These are phyloP conservation scores for Tapirus terrestris DNA, from an alignment of 2,113 vertebrate species.

Conservation along the genomic window DNA sequence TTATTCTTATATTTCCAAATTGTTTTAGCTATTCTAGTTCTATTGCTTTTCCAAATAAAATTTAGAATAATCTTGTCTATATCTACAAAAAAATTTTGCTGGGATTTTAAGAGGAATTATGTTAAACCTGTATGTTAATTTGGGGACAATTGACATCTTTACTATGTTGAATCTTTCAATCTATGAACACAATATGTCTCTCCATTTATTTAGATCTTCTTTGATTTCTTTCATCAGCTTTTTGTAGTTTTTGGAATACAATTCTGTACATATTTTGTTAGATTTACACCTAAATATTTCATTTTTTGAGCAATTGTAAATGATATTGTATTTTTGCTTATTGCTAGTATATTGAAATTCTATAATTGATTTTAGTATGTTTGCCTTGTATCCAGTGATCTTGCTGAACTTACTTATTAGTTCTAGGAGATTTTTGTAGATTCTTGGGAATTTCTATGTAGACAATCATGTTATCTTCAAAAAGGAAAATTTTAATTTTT, in stretches of 20 bases:
- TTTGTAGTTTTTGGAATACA: neutral
- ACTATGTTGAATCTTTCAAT: neutral
- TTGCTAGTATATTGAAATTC: neutral
- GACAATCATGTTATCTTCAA: neutral
- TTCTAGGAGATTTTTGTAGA: neutral
- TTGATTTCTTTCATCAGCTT: neutral
- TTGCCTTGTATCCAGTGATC: neutral
- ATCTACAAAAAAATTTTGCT: neutral
- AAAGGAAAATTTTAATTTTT: neutral
- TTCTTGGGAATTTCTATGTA: slow-evolving; percentile 13
- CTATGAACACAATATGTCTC: neutral
- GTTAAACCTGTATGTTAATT: neutral
- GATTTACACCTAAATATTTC: neutral
- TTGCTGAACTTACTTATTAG: neutral
- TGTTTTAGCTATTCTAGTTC: neutral
- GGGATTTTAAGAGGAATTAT: neutral
- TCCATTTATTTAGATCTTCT: neutral
- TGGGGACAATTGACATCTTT: neutral
- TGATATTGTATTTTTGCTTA: neutral
- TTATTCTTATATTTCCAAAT: neutral
- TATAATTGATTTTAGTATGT: neutral
- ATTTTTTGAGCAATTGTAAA: neutral
- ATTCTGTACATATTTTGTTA: neutral
- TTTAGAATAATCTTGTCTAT: neutral
- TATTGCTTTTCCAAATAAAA: neutral